Conservation (phyloP, 2,113 vertebrate species). For the Notarius quadriscutis region DNA sequence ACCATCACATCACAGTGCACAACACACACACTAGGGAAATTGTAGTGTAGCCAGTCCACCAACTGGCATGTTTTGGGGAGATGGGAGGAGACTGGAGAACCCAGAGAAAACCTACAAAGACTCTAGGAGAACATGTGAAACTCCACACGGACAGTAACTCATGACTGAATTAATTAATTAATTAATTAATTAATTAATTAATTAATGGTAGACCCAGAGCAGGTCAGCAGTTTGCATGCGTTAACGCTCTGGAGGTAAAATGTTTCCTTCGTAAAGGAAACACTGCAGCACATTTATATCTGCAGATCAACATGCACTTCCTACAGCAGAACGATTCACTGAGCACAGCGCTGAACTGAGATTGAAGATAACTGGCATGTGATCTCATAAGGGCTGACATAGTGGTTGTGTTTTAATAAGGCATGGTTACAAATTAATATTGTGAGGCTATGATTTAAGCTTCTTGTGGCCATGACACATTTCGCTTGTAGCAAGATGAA, state of each 20-base stretch:
- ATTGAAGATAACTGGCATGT: too few species aligned
- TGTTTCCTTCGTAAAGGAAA: conserved; percentile 16
- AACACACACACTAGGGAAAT: neutral
- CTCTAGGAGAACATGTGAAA: neutral
- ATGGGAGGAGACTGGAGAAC: neutral
- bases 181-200: neutral
- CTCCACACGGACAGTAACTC: neutral
- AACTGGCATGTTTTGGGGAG: neutral
- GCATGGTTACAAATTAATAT: neutral
- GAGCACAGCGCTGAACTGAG: neutral
- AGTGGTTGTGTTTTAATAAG: neutral
- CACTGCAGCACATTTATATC: conserved; percentile 10
- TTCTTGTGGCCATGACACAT: neutral
- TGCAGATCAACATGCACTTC: conserved; percentile 31
- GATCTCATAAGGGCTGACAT: neutral
- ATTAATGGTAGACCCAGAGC: conserved; percentile 1
- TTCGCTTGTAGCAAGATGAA: neutral
- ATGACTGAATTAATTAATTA: neutral
- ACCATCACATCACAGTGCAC: neutral
- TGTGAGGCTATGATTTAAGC: neutral
- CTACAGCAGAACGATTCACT: conserved; percentile 10
- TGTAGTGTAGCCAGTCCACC: neutral
- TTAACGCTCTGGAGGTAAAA: neutral
- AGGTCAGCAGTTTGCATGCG: conserved; percentile 32
- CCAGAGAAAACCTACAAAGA: neutral